Evolutionary conservation across 2,888 invertebrate species (phyloP).

Genomic region (Dorcus hopei): DNA sequence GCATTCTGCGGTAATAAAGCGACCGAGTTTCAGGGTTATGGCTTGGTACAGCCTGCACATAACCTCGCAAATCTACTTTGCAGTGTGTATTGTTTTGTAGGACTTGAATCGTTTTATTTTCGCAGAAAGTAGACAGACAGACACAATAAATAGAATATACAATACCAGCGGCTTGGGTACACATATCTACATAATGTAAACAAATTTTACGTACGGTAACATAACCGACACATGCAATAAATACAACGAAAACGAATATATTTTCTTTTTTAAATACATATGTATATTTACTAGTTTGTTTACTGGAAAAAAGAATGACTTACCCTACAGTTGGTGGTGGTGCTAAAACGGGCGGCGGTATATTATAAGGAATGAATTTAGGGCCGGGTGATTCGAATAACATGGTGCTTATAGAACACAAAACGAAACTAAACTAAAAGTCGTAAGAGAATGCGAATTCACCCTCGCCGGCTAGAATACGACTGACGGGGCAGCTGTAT

Average conservation of each 20-base stretch:
- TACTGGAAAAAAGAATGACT: conserved; percentile 25
- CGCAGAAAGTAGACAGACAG: background rate
- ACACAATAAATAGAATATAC: background rate
- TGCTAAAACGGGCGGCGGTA: conserved; percentile 63
- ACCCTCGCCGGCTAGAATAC: conserved; percentile 37
- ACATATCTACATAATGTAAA: conserved; percentile 1
- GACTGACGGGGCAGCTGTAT: conserved; percentile 37
- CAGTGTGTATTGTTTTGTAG: background rate
- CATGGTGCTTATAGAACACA: conserved; percentile 47
- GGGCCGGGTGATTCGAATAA: conserved; percentile 66
- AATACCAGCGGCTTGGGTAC: background rate
- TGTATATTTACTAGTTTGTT: background rate
- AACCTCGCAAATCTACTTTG: conserved; percentile 21
- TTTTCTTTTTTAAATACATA: background rate
- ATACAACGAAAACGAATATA: conserved; percentile 3
- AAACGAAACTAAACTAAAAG: conserved; percentile 1
- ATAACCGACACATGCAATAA: background rate
- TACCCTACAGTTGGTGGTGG: conserved; percentile 38
- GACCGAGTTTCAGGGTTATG: conserved; percentile 33
- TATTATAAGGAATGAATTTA: conserved; percentile 68
- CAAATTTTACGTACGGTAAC: background rate
- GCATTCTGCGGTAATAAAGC: conserved; percentile 10
- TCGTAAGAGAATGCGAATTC: conserved; percentile 28
- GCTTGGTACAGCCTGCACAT: conserved; percentile 34
- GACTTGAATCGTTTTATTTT: background rate